Evolutionary conservation across 2,797 vertebrate species (phyloP).

Genomic region (Bufotes viridis): DNA sequence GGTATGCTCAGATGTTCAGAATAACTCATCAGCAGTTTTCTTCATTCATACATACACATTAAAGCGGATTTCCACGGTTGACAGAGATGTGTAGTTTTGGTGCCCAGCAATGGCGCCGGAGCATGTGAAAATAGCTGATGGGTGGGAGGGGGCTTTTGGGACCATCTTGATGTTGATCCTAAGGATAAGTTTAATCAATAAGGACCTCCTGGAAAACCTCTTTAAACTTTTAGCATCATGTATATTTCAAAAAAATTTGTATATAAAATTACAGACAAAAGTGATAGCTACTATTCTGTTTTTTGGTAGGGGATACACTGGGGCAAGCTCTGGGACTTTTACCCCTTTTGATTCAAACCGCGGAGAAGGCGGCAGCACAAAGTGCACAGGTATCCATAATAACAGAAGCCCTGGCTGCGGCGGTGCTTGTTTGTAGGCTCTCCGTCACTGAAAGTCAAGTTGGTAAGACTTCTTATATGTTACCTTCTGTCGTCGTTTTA

Average conservation of each 20-base stretch:
- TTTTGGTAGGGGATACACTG: conserved; percentile 84
- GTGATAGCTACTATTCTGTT: neutral
- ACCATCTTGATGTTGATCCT: too few species aligned
- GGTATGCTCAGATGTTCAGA: conserved; percentile 74
- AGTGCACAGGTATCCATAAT: conserved; percentile 88
- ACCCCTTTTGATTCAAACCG: conserved; percentile 85
- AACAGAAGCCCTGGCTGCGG: conserved; percentile 87
- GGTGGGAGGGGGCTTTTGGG: too few species aligned
- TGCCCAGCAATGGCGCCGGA: too few species aligned
- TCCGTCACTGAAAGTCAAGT: conserved; percentile 82
- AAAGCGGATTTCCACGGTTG: too few species aligned
- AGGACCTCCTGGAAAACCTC: too few species aligned
- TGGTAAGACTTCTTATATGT: conserved; percentile 75
- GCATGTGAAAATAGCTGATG: too few species aligned
- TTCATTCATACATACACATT: neutral
- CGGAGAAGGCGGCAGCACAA: conserved; percentile 92
- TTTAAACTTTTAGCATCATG: too few species aligned
- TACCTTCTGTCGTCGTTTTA: neutral
- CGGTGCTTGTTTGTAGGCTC: conserved; percentile 88
- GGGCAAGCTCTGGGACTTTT: conserved; percentile 84
- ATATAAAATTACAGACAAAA: too few species aligned
- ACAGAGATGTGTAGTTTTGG: too few species aligned
- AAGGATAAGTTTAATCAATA: too few species aligned
- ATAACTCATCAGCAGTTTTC: neutral
- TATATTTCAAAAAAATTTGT: too few species aligned